A percentile compares a stretch with the other conserved stretches of the same genome.
Conservation (phyloP, 2,113 vertebrate species). For the Oceanodroma tethys region DNA sequence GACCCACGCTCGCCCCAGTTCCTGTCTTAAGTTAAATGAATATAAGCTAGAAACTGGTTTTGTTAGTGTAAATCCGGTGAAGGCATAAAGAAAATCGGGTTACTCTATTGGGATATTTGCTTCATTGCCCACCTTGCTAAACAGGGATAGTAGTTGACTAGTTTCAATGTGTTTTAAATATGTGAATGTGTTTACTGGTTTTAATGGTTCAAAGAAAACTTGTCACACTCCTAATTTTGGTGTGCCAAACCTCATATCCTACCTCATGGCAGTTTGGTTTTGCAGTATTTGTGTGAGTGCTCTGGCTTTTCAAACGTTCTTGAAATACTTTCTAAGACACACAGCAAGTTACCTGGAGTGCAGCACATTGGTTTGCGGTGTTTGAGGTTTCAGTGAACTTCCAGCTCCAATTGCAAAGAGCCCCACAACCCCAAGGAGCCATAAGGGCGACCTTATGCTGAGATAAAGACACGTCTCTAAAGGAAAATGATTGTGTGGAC, state of each 20-base stretch:
- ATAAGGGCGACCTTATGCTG: neutral
- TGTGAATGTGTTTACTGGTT: neutral
- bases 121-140: neutral
- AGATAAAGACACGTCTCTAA: neutral
- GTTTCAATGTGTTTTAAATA: neutral
- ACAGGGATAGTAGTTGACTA: neutral
- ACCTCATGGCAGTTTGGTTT: neutral
- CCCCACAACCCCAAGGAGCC: neutral
- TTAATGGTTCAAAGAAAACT: neutral
- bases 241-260: neutral
- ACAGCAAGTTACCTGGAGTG: neutral
- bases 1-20: neutral
- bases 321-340: neutral
- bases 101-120: neutral
- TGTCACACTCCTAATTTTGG: neutral
- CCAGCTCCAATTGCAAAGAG: neutral
- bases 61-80: neutral
- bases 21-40: neutral
- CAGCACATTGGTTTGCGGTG: neutral
- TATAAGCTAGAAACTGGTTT: neutral
- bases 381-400: neutral
- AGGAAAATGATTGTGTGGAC: neutral
- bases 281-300: neutral
- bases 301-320: neutral
- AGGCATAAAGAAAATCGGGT: neutral